A percentile compares a stretch with the other conserved stretches of the same genome.
phyloP scores from a whole-genome alignment of 2,888 invertebrate species.

The Chloroclysta siterata region DNA sequence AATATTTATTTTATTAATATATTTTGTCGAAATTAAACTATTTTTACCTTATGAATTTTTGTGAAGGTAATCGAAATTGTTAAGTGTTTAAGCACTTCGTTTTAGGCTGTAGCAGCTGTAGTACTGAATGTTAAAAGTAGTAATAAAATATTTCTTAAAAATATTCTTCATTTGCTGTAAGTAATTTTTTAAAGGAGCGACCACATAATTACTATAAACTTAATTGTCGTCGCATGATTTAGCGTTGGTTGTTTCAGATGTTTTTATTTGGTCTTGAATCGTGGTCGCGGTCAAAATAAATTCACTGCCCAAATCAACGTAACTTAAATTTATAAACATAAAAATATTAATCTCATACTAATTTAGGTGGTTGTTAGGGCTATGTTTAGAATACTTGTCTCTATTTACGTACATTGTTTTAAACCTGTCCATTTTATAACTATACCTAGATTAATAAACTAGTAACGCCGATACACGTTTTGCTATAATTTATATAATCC shows the following conservation, averaged over 20 bases:
- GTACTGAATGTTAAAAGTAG: constrained; percentile 11
- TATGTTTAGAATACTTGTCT: constrained; percentile 44
- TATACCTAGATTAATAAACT: constrained; percentile 45
- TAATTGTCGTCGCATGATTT: not conserved
- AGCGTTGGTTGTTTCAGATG: not conserved
- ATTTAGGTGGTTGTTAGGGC: constrained; percentile 44
- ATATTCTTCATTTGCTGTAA: constrained; percentile 1
- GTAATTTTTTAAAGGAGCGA: not conserved
- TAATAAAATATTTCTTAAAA: not conserved
- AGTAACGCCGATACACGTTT: constrained; percentile 34
- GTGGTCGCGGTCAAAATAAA: constrained; percentile 27
- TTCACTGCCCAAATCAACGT: constrained; percentile 54
- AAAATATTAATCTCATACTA: constrained; percentile 48
- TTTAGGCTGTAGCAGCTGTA: constrained; percentile 14
- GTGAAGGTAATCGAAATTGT: constrained; percentile 3
- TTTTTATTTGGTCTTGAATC: not conserved
- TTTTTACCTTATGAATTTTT: not conserved
- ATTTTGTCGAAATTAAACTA: not conserved
- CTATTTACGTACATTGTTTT: constrained; percentile 44
- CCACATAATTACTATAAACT: not conserved
- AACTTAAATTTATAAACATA: constrained; percentile 42
- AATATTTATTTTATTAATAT: not conserved
- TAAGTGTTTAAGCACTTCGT: constrained; percentile 3
- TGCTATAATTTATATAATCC: constrained; percentile 36
- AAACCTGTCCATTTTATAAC: constrained; percentile 65